Conservation (phyloP, 1,140 invertebrate species). For the Drosophila nannoptera region DNA sequence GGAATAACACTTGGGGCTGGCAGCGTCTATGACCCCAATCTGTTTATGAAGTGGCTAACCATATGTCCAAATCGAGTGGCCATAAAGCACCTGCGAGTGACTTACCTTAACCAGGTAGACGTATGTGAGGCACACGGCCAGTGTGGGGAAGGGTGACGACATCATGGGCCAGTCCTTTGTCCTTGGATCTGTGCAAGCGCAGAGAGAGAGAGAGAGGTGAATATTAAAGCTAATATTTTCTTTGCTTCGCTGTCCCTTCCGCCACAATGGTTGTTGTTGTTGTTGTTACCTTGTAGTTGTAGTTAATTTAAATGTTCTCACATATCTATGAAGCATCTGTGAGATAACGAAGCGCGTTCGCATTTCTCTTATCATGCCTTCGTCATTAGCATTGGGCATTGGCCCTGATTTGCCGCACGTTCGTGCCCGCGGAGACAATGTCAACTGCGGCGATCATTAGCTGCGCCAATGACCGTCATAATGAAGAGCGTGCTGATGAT, state of each 20-base stretch:
- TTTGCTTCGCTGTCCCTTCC: no score
- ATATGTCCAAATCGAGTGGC: slow-evolving; percentile 5
- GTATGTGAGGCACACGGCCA: slow-evolving; percentile 87
- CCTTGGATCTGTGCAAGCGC: slow-evolving; percentile 85
- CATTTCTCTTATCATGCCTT: slow-evolving; percentile 56
- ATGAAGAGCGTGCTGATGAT: slow-evolving; percentile 13
- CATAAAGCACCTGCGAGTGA: slow-evolving; percentile 44
- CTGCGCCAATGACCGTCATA: slow-evolving; percentile 7
- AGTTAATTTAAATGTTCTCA: background rate
- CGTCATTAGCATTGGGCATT: slow-evolving; percentile 53
- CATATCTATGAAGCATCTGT: slow-evolving; percentile 8
- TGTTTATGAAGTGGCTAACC: slow-evolving; percentile 10
- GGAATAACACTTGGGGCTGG: slow-evolving; percentile 37
- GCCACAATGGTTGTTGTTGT: no score
- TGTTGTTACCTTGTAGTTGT: background rate
- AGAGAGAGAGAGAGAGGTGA: no score
- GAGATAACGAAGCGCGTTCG: slow-evolving; percentile 46
- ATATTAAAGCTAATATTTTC: no score
- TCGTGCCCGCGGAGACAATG: slow-evolving; percentile 19
- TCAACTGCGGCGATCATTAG: slow-evolving; percentile 24
- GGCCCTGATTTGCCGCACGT: slow-evolving; percentile 48
- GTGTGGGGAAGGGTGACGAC: slow-evolving; percentile 89
- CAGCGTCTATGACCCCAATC: slow-evolving; percentile 29
- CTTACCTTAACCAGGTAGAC: slow-evolving; percentile 88
- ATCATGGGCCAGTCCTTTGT: slow-evolving; percentile 92